A percentile compares a stretch with the other conserved stretches of the same genome.
These are phyloP conservation scores for Macrostomum lignano DNA, from an alignment of 1,140 invertebrate species.

Conservation along the genomic window DNA sequence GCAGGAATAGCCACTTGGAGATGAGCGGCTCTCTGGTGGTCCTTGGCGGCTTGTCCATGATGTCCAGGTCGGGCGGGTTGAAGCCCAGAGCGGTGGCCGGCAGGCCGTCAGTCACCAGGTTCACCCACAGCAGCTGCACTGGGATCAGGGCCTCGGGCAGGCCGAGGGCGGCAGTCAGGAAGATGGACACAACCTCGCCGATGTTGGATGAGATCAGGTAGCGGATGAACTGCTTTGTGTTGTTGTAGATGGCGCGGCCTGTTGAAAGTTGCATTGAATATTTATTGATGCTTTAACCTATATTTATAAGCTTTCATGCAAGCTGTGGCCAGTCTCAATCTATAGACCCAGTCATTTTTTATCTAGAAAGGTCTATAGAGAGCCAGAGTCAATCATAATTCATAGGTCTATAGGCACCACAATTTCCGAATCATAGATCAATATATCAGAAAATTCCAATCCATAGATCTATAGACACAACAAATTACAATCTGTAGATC, in stretches of 20 bases:
- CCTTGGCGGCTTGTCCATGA: conserved; percentile 88
- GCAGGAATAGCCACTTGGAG: conserved; percentile 98
- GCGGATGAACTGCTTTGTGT: conserved; percentile 99
- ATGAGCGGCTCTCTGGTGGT: conserved; percentile 88
- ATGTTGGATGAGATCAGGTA: conserved; percentile 99
- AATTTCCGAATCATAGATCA: no score
- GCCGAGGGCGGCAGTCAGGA: conserved; percentile 93
- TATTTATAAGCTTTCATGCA: no score
- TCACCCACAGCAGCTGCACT: conserved; percentile 96
- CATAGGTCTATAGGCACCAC: no score
- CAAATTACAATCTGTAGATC: no score
- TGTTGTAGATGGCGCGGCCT: conserved; percentile 94
- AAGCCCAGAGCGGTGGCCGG: conserved; percentile 97
- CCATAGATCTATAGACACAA: no score
- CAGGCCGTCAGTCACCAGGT: conserved; percentile 96
- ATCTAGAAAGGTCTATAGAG: no score
- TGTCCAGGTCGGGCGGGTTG: conserved; percentile 96
- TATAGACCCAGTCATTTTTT: no score
- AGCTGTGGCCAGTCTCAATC: no score
- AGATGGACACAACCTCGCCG: conserved; percentile 62
- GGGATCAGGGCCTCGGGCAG: conserved; percentile 96
- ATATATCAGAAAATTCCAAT: no score
- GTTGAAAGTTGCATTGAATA: no score
- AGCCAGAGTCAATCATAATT: no score
- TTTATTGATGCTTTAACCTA: no score